These are phyloP conservation scores for Vidua macroura DNA, from an alignment of 2,113 vertebrate genomes.

Conservation along the genomic window DNA sequence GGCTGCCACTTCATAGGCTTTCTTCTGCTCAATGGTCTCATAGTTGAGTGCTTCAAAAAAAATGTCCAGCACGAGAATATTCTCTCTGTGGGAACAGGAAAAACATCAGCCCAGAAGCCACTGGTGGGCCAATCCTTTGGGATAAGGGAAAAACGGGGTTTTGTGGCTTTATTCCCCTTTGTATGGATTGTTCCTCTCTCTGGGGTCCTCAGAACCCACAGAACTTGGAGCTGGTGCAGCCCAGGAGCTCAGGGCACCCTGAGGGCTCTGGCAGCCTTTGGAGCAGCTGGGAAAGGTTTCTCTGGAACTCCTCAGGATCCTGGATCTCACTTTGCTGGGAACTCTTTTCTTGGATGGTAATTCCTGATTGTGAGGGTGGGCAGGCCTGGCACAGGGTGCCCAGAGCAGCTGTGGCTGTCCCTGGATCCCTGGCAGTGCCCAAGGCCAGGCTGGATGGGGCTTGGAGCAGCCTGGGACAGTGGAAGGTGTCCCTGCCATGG, in stretches of 20 bases:
- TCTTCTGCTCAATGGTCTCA: constrained; percentile 98
- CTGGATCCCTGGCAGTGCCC: not conserved
- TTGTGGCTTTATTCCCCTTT: not conserved
- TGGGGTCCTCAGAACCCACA: not conserved
- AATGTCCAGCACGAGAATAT: constrained; percentile 96
- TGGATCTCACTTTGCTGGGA: not conserved
- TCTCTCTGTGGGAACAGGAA: constrained; percentile 82
- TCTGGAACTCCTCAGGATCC: not conserved
- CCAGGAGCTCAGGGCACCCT: not conserved
- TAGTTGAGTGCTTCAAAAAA: constrained; percentile 99
- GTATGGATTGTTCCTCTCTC: not conserved
- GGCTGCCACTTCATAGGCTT: constrained; percentile 96
- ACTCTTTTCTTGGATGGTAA: not conserved
- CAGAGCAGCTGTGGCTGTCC: not conserved
- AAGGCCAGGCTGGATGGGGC: not conserved
- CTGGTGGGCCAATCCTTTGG: rapidly evolving
- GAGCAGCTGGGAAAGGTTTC: not conserved
- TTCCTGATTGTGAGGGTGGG: not conserved
- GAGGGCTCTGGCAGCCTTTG: not conserved
- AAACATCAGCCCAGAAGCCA: not conserved
- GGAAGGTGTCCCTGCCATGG: not conserved
- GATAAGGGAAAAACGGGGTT: not conserved
- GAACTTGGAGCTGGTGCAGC: not conserved
- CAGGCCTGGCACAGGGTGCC: not conserved
- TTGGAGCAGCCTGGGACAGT: not conserved